Conservation (phyloP, 1,140 invertebrate species). For the Bactericera cockerelli region DNA sequence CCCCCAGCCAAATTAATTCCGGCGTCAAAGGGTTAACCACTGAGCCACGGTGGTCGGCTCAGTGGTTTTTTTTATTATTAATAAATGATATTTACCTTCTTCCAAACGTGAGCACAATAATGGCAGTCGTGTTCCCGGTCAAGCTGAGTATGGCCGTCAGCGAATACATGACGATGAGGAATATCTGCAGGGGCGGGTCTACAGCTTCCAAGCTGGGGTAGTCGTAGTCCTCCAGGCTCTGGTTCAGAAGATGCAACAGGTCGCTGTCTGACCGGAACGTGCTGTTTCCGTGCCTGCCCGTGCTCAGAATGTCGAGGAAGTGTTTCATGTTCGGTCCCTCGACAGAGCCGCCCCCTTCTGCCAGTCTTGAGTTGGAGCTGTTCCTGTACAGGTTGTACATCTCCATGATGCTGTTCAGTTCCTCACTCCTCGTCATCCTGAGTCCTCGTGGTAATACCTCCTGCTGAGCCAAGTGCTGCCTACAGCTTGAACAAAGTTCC, state of each 20-base stretch:
- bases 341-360: too few species aligned
- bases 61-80: too few species aligned
- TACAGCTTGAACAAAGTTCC: too few species aligned
- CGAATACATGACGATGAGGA: slow-evolving; percentile 28
- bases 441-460: too few species aligned
- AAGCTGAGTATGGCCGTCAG: slow-evolving; percentile 28
- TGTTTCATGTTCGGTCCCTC: not conserved
- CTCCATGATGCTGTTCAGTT: too few species aligned
- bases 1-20: too few species aligned
- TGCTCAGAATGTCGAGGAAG: not conserved
- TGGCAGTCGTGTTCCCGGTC: slow-evolving; percentile 28
- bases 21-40: too few species aligned
- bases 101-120: slow-evolving; percentile 28
- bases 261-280: not conserved
- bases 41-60: too few species aligned
- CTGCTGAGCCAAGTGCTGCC: too few species aligned
- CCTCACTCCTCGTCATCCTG: too few species aligned
- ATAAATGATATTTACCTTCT: slow-evolving; percentile 26
- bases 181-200: slow-evolving; percentile 24
- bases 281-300: not conserved
- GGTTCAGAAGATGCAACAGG: not conserved
- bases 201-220: slow-evolving; percentile 23
- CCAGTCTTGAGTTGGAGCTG: too few species aligned
- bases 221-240: not conserved
- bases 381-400: too few species aligned